Evolutionary conservation across 2,113 vertebrate species (phyloP).

Genomic region (Anser brachyrhynchus): DNA sequence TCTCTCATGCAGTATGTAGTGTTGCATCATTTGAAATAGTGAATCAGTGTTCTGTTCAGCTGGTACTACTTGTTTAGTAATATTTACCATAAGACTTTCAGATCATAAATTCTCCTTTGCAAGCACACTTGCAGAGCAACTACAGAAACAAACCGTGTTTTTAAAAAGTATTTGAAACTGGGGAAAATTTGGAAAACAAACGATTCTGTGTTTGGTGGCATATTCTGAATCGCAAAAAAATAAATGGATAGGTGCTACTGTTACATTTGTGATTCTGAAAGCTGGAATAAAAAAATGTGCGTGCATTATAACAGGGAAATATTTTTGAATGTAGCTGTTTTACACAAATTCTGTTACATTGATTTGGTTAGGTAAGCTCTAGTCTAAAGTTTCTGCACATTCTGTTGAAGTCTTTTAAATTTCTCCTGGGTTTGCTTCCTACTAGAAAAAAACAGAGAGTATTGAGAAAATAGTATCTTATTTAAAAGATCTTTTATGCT

Average conservation of each 20-base stretch:
- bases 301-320: background rate
- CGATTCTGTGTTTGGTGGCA: background rate
- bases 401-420: background rate
- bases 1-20: background rate
- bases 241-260: background rate
- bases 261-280: background rate
- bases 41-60: constrained; percentile 27
- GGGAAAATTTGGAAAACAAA: background rate
- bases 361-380: background rate
- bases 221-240: background rate
- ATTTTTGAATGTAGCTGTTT: background rate
- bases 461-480: background rate
- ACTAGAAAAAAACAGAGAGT: background rate
- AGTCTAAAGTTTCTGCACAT: background rate
- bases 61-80: background rate
- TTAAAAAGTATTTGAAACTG: background rate
- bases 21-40: constrained; percentile 10
- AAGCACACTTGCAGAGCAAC: background rate
- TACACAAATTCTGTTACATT: fast-evolving
- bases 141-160: background rate
- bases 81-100: background rate
- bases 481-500: background rate
- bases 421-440: background rate
- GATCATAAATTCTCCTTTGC: constrained; percentile 10
- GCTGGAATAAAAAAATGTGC: background rate